A percentile compares a stretch with the other conserved stretches of the same genome.
Evolutionary conservation across 2,113 vertebrate species (phyloP).

Genomic region (Psammodynastes pulverulentus): DNA sequence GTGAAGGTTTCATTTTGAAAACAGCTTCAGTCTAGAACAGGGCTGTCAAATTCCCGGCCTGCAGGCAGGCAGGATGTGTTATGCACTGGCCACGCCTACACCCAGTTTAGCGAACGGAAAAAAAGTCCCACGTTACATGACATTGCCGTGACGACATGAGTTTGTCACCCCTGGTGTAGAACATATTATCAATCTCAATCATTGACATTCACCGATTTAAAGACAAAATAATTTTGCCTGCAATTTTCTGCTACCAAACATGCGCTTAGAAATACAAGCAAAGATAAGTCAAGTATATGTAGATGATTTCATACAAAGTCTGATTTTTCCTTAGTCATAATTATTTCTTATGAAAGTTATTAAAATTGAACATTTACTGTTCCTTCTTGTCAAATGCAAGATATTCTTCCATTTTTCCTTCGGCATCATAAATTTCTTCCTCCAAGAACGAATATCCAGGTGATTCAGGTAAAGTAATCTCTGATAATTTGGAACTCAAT

Average conservation of each 20-base stretch:
- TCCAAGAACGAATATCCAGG: conserved; percentile 54
- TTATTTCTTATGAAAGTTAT: conserved; percentile 15
- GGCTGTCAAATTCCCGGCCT: too few relatives aligned
- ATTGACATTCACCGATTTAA: background rate
- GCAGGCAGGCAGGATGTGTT: too few relatives aligned
- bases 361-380: conserved; percentile 65
- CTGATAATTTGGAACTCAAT: background rate
- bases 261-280: background rate
- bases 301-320: background rate
- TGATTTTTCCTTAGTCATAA: background rate
- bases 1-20: background rate
- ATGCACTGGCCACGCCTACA: too few relatives aligned
- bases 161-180: background rate
- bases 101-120: too few relatives aligned
- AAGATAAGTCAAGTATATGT: background rate
- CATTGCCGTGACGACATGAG: too few relatives aligned
- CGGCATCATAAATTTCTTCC: conserved; percentile 78
- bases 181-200: background rate
- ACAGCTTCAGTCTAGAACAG: background rate
- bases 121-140: too few relatives aligned
- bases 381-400: conserved; percentile 80
- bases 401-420: conserved; percentile 83
- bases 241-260: background rate
- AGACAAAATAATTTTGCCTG: background rate
- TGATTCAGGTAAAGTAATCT: conserved; percentile 27